These are phyloP conservation scores for Pasiphila rectangulata DNA, from an alignment of 2,888 invertebrate genomes.

Conservation along the genomic window DNA sequence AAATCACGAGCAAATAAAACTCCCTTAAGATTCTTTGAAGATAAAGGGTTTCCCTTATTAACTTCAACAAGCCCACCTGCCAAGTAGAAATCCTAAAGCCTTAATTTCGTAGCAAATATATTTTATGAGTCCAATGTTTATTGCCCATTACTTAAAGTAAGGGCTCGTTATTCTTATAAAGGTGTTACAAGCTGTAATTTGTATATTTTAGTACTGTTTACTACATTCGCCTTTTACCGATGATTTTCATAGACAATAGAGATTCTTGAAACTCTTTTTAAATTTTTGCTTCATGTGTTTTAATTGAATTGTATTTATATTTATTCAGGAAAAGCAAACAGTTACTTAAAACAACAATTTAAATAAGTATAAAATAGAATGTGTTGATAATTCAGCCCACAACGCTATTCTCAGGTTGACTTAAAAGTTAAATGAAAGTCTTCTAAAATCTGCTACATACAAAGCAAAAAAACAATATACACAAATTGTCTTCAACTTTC, in stretches of 20 bases:
- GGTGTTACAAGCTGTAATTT: slow-evolving; percentile 47
- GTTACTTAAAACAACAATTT: too few species aligned
- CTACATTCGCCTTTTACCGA: slow-evolving; percentile 9
- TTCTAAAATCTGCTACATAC: too few species aligned
- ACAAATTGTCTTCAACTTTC: too few species aligned
- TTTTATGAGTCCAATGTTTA: slow-evolving; percentile 44
- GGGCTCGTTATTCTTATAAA: slow-evolving; percentile 47
- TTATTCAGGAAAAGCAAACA: too few species aligned
- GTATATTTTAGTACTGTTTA: slow-evolving; percentile 36
- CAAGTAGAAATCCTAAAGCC: slow-evolving; percentile 29
- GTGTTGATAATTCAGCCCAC: too few species aligned
- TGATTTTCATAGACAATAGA: slow-evolving; percentile 1
- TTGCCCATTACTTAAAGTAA: slow-evolving; percentile 45
- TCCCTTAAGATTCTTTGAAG: neutral
- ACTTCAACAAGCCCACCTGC: slow-evolving; percentile 19
- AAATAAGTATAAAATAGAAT: too few species aligned
- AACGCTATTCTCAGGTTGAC: too few species aligned
- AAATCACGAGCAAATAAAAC: slow-evolving; percentile 2
- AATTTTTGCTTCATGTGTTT: too few species aligned
- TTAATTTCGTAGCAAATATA: slow-evolving; percentile 37
- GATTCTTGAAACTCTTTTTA: too few species aligned
- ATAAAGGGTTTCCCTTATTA: slow-evolving; percentile 13
- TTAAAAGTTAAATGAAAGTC: too few species aligned
- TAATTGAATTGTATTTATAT: too few species aligned
- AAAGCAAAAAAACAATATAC: too few species aligned